phyloP scores from a whole-genome alignment of 2,888 invertebrate species.

The Eupsilia transversa region DNA sequence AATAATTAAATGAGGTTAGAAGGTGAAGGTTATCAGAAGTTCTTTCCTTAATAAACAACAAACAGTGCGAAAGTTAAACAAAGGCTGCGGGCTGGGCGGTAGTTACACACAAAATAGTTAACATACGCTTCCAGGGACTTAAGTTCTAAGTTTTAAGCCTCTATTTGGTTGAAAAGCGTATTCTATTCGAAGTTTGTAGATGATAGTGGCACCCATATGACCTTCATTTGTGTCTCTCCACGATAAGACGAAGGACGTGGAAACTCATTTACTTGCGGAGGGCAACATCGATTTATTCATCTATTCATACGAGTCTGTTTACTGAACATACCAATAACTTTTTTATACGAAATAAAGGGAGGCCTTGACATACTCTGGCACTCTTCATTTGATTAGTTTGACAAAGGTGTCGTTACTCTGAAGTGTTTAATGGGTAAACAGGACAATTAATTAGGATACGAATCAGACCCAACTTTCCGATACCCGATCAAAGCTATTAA shows the following conservation, averaged over 20 bases:
- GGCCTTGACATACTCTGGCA: conserved; percentile 11
- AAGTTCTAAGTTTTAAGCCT: conserved; percentile 37
- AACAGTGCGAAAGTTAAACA: conserved; percentile 30
- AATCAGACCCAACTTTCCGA: neutral
- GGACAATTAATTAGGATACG: conserved; percentile 14
- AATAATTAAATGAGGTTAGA: neutral
- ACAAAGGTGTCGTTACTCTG: conserved; percentile 5
- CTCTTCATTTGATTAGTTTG: conserved; percentile 11
- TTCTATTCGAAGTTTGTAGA: conserved; percentile 49
- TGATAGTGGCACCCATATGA: conserved; percentile 38
- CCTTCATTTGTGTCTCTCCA: conserved; percentile 52
- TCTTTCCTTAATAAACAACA: conserved; percentile 28
- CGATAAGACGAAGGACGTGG: conserved; percentile 48
- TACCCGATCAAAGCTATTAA: conserved; percentile 12
- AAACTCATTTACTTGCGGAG: conserved; percentile 54
- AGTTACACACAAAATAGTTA: conserved; percentile 48
- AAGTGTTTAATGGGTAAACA: conserved; percentile 24
- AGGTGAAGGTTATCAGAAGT: conserved; percentile 2
- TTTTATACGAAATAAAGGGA: conserved; percentile 30
- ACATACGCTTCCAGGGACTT: conserved; percentile 32
- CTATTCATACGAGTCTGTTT: conserved; percentile 44
- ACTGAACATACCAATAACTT: conserved; percentile 39
- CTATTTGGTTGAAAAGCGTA: conserved; percentile 48
- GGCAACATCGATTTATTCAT: conserved; percentile 52
- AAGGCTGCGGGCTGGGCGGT: conserved; percentile 11